phyloP scores from a whole-genome alignment of 2,113 vertebrate species.

The Ptyas mucosa region DNA sequence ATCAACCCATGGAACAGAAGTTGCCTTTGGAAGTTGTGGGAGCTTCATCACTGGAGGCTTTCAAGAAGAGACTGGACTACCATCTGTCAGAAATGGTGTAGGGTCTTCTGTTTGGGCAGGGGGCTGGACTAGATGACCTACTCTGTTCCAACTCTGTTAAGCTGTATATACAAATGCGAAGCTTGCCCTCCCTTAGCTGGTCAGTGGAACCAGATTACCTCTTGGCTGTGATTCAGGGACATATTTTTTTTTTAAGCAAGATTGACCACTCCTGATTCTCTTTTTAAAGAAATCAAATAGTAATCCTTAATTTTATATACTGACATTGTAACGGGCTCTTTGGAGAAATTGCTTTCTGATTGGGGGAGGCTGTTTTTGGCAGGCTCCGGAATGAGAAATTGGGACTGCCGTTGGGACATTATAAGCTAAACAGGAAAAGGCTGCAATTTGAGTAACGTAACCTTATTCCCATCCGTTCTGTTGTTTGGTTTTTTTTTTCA shows the following conservation, averaged over 20 bases:
- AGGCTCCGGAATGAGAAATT: slow-evolving; percentile 1
- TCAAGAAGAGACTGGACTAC: no score
- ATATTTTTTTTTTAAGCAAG: background rate
- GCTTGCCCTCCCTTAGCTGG: background rate
- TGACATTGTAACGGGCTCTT: background rate
- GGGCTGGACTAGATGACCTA: no score
- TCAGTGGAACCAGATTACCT: background rate
- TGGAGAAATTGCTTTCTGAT: slow-evolving; percentile 32
- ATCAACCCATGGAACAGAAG: no score
- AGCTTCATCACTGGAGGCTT: no score
- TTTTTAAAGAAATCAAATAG: background rate
- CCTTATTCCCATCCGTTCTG: background rate
- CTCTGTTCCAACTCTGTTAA: no score
- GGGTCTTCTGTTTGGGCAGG: no score
- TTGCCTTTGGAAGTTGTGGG: no score
- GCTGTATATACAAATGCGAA: background rate
- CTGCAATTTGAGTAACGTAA: background rate
- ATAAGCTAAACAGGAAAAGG: slow-evolving; percentile 44
- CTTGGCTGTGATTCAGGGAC: background rate
- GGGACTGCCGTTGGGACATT: slow-evolving; percentile 28
- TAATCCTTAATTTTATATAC: background rate
- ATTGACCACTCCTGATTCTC: background rate
- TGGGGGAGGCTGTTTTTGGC: background rate
- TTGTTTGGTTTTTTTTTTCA: background rate
- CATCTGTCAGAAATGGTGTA: no score